Percentiles rank a stretch among this genome's conserved stretches.
Evolutionary conservation across 2,113 vertebrate species (phyloP).

Genomic region (Chaetura pelagica): DNA sequence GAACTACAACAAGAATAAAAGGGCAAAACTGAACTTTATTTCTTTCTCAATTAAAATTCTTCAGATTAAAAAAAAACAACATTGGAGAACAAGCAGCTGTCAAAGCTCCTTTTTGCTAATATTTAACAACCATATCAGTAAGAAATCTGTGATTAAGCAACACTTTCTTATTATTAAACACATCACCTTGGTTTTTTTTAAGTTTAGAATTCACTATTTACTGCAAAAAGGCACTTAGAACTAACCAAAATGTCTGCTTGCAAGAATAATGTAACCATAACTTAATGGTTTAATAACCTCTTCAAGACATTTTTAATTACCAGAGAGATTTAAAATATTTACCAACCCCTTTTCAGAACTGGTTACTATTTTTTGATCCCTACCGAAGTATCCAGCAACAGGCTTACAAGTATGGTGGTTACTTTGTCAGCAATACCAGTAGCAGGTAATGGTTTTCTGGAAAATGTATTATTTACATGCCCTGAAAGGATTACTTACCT

Average conservation of each 20-base stretch:
- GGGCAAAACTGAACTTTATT: not conserved
- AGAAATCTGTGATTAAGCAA: conserved; percentile 5
- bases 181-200: not conserved
- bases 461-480: conserved; percentile 19
- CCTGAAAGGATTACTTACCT: conserved; percentile 36
- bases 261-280: conserved; percentile 53
- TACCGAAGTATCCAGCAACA: not conserved
- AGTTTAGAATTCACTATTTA: conserved; percentile 37
- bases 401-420: not conserved
- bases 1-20: not conserved
- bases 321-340: conserved; percentile 51
- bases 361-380: conserved; percentile 42
- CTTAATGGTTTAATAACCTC: conserved; percentile 51
- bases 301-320: conserved; percentile 34
- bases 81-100: not conserved
- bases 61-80: not conserved
- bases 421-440: conserved; percentile 34
- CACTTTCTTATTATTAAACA: conserved; percentile 11
- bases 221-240: conserved; percentile 41
- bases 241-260: conserved; percentile 35
- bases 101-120: conserved; percentile 2
- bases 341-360: conserved; percentile 29
- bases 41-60: not conserved
- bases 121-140: not conserved
- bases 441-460: conserved; percentile 17